phyloP scores from a whole-genome alignment of 2,797 vertebrate species.

The Sebastes iracundus region DNA sequence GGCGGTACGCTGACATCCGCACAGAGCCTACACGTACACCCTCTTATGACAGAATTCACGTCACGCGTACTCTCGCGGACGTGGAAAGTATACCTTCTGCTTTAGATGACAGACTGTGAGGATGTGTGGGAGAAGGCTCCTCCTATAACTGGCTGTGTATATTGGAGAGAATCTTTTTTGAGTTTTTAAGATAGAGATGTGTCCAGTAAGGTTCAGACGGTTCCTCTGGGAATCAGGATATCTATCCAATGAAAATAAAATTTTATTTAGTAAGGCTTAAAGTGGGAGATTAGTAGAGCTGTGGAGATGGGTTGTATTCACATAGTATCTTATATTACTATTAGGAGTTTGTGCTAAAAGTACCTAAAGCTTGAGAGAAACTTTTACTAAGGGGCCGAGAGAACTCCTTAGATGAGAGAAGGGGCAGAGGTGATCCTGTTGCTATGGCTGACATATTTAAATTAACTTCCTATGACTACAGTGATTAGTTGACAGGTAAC shows the following conservation, averaged over 20 bases:
- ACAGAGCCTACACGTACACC: background rate
- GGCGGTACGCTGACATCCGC: background rate
- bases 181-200: background rate
- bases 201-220: background rate
- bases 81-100: too few relatives aligned
- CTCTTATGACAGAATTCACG: too few relatives aligned
- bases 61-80: too few relatives aligned
- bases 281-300: background rate
- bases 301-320: background rate
- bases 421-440: background rate
- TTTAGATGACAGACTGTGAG: constrained; percentile 2
- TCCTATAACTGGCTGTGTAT: background rate
- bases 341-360: background rate
- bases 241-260: background rate
- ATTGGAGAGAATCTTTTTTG: background rate
- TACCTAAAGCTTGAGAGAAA: background rate
- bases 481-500: background rate
- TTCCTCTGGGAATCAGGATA: background rate
- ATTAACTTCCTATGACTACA: background rate
- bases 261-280: background rate
- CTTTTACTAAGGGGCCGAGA: background rate
- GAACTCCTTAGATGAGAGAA: background rate
- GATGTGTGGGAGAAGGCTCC: background rate
- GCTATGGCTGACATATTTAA: background rate
- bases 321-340: background rate